phyloP scores from a whole-genome alignment of 2,888 invertebrate genomes.

The Hemaris fuciformis region DNA sequence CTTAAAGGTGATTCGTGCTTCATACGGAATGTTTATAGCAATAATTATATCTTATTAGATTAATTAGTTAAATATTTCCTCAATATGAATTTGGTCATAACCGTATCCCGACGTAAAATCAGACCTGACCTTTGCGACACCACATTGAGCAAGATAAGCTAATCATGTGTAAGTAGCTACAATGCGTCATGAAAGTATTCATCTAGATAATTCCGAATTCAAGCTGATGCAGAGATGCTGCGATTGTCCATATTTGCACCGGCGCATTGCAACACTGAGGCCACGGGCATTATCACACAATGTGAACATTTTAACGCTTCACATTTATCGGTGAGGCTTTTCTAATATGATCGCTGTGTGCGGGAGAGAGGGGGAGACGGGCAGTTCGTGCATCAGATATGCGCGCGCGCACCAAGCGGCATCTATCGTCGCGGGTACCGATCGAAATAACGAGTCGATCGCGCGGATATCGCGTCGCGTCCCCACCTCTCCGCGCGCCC shows the following conservation, averaged over 20 bases:
- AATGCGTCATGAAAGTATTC: neutral
- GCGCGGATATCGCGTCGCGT: conserved; percentile 61
- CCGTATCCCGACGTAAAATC: neutral
- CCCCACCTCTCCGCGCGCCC: no score
- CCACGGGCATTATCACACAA: conserved; percentile 4
- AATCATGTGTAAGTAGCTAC: neutral
- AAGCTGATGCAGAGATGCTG: neutral
- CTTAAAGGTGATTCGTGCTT: no score
- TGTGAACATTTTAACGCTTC: neutral
- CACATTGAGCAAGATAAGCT: neutral
- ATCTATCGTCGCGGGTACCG: conserved; percentile 68
- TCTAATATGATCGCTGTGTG: neutral
- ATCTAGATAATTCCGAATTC: conserved; percentile 1
- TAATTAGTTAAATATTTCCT: no score
- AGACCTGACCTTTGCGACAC: neutral
- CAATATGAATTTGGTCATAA: no score
- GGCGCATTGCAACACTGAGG: neutral
- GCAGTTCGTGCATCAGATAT: conserved; percentile 68
- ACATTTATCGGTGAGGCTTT: neutral
- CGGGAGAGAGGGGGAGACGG: neutral
- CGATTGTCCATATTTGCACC: neutral
- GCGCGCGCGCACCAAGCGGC: conserved; percentile 49
- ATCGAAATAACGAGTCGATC: conserved; percentile 76
- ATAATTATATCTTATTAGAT: no score
- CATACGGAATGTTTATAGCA: no score